Base-by-base conservation (phyloP, 92 coral and sea anemone species). In the Heteractis magnifica region DNA sequence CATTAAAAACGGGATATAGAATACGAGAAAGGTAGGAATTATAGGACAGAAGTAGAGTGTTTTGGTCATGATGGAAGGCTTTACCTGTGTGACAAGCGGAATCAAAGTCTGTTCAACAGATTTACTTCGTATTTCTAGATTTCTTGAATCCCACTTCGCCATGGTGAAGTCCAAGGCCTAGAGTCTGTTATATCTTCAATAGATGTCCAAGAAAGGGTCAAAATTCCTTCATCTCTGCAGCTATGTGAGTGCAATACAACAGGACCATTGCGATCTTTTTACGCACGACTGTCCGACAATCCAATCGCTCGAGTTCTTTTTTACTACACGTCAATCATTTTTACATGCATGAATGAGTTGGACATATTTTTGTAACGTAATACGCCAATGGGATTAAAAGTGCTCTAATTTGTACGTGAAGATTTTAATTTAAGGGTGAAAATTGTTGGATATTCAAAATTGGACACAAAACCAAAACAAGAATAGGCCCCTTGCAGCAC, bases 81-180 rank as follows among this genome's bases (percentile, higher is more conserved):
- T 68, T 84, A 96, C 98, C 93, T 96, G 98, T 26, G 97, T 88
- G 51, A 96, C 97, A 49, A 96, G 82, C 60, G 98, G 98, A 79
- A 92, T 91, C 71, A 96, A 87, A 19, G 98, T 96, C 93, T 94
- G 98, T 85, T 96, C 98, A 19, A 96, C 96, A 80, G 98, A 96
- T 88, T 96, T 96, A 79, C 98, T 96, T 16, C 92, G 93, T 19
- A 96, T 90, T 82, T 96, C 98, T n/a, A 96, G 80, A 77, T 92
- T 94, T 73, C 87, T 89, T 12, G 98, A 80, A 78, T 96, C 98
- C 96, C 91, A 91, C 87, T 91, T 93, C n/a, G 94, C 97, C 97
- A 93, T 93, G 49, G 65, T 90, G 15, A 49, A 59, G 44, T 18
- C 55, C 59, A 75, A 71, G 16, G 23, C 44, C 16, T 82, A 82